Base-by-base conservation (phyloP, 2,797 vertebrate genomes). In the Sebastes variabilis region DNA sequence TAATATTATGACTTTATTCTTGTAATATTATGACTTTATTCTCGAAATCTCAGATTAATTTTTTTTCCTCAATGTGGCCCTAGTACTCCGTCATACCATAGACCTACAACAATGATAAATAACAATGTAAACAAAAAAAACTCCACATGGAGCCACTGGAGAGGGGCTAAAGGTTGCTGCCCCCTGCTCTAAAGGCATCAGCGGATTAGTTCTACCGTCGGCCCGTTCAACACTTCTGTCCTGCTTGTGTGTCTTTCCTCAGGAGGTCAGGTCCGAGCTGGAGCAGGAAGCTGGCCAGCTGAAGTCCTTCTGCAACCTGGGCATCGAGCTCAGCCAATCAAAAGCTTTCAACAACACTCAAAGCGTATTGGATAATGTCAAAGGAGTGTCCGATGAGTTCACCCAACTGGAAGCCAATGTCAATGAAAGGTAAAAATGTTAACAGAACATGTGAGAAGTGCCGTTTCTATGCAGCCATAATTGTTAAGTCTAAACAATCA, bases 211-310 rank as follows among this genome's bases (percentile, higher is more conserved):
- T 49, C 1, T 5, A 6, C 20, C 34, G 25, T 16, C 1, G 2
- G 6, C 42, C 29, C 10, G 2, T 24, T 74, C 10, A 58, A n/a
- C 46, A 6, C 52, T 13, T 71, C 13, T 34, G 8, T 56, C 22
- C 18, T 10, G 42, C 16, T 46, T 38, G 5, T 49, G n/a, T 2
- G 1, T 78, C n/a, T 74, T 49, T 77, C 52, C 36, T 24, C 85
- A 99, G 99, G 98, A 98, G 58, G 96, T 99, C 76, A 96, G 90
- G 87, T 94, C 87, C 0, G 98, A 99, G 92, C 91, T 99, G 95
- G 95, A 94, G 85, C 97, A 97, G 90, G 97, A 98, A 73, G 92
- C 96, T 2, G 95, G 96, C 71, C 96, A 96, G 75, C 90, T 99
- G 62, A 95, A 95, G 67, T 87, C 95, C 42, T 95, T 99, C 87